Evolutionary conservation across 1,140 invertebrate species (phyloP).

Genomic region (Brachystomella parvula): DNA sequence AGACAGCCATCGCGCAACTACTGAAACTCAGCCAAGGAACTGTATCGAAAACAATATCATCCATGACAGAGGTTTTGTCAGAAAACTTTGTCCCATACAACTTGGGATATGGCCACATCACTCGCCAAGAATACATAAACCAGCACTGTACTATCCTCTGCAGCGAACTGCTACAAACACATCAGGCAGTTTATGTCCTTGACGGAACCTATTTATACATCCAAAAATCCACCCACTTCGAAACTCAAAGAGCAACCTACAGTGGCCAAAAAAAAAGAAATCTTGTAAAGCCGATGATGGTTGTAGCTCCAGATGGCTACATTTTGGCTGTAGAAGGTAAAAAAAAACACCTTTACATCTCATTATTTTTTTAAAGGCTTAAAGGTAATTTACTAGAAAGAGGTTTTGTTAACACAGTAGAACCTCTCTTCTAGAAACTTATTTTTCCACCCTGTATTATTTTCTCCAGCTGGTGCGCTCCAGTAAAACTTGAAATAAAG

Average conservation of each 20-base stretch:
- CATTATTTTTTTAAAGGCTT: no score
- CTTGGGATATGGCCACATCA: constrained; percentile 19
- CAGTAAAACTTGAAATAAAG: no score
- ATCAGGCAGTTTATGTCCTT: not conserved
- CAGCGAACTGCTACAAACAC: not conserved
- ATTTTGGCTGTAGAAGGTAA: constrained; percentile 20
- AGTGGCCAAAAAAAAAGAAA: constrained; percentile 9
- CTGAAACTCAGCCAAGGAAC: no score
- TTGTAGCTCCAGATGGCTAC: constrained; percentile 21
- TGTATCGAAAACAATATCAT: no score
- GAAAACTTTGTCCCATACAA: constrained; percentile 9
- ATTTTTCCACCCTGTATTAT: no score
- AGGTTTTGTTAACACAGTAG: no score
- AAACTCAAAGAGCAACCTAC: constrained; percentile 7
- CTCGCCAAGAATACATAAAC: not conserved
- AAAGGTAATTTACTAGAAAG: no score
- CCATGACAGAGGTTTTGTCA: no score
- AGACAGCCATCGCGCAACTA: no score
- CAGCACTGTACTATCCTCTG: not conserved
- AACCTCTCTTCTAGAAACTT: no score
- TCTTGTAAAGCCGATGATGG: constrained; percentile 25
- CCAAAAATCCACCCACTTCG: constrained; percentile 8
- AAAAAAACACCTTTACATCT: no score
- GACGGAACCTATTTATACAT: constrained; percentile 22
- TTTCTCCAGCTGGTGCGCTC: no score